Evolutionary conservation across 1,140 invertebrate genomes (phyloP).

Genomic region (Hycleus cichorii): DNA sequence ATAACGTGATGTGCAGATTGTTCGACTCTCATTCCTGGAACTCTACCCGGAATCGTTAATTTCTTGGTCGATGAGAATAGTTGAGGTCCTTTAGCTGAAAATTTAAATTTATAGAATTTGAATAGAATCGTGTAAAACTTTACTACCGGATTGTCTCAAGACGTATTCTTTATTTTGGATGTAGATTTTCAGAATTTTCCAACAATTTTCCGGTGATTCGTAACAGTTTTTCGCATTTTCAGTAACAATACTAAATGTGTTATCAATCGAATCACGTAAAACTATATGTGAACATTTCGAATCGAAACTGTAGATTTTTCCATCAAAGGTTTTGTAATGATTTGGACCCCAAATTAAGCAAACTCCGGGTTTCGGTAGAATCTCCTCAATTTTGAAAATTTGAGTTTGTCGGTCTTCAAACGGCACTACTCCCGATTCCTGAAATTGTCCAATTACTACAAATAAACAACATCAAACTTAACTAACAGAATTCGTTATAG

Average conservation of each 20-base stretch:
- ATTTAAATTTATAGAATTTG: too few species aligned
- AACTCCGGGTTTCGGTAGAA: slow-evolving; percentile 48
- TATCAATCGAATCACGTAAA: slow-evolving; percentile 55
- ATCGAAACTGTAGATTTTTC: slow-evolving; percentile 53
- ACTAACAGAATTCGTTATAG: too few species aligned
- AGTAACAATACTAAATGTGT: slow-evolving; percentile 57
- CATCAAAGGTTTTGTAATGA: slow-evolving; percentile 83
- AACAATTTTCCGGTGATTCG: slow-evolving; percentile 13
- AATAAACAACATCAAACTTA: background rate
- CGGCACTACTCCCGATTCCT: slow-evolving; percentile 15
- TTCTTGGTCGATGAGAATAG: slow-evolving; percentile 49
- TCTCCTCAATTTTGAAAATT: too few species aligned
- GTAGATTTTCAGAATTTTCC: slow-evolving; percentile 52
- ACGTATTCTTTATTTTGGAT: slow-evolving; percentile 61
- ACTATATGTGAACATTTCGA: slow-evolving; percentile 58
- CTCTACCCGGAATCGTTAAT: slow-evolving; percentile 58
- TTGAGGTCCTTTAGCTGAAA: slow-evolving; percentile 41
- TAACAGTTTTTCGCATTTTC: slow-evolving; percentile 47
- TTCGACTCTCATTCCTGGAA: slow-evolving; percentile 61
- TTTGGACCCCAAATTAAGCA: slow-evolving; percentile 72
- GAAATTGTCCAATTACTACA: too few species aligned
- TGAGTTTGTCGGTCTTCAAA: slow-evolving; percentile 33
- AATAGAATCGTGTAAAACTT: too few species aligned
- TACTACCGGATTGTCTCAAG: slow-evolving; percentile 43
- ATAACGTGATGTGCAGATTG: slow-evolving; percentile 60